Conservation (phyloP, 2,888 invertebrate genomes). For the Lochmaea capreae region DNA sequence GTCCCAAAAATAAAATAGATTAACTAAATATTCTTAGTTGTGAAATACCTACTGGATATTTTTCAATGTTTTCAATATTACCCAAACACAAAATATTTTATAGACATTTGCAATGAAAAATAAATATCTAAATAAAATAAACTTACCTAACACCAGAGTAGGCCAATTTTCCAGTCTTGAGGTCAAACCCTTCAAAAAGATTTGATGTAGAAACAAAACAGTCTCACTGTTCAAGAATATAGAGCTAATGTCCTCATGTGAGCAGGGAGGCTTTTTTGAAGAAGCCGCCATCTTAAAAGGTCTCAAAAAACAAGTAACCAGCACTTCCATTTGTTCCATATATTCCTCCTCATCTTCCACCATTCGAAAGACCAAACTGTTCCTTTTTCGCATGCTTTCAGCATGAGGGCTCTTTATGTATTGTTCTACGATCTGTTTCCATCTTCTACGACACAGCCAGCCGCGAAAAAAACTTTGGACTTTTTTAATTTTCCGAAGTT, state of each 20-base stretch:
- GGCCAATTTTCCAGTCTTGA: constrained; percentile 95
- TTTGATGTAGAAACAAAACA: constrained; percentile 91
- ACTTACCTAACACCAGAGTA: constrained; percentile 87
- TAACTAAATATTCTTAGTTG: too few species aligned
- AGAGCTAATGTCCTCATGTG: constrained; percentile 93
- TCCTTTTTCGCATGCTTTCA: constrained; percentile 92
- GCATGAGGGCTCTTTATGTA: constrained; percentile 95
- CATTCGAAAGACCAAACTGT: constrained; percentile 90
- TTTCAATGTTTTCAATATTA: too few species aligned
- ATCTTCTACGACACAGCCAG: constrained; percentile 89
- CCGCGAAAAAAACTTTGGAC: constrained; percentile 93
- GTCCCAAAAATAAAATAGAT: too few species aligned
- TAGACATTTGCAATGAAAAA: not conserved
- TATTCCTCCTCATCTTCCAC: constrained; percentile 95
- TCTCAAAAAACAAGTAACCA: constrained; percentile 87
- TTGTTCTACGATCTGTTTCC: constrained; percentile 96
- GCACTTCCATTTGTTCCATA: constrained; percentile 87
- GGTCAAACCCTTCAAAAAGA: constrained; percentile 91
- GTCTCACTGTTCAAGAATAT: constrained; percentile 95
- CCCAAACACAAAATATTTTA: not conserved
- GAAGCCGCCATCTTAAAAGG: constrained; percentile 95
- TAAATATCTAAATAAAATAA: constrained; percentile 9
- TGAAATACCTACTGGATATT: too few species aligned
- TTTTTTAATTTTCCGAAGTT: constrained; percentile 89
- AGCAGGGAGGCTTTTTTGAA: constrained; percentile 91